These are phyloP conservation scores for Ictalurus furcatus DNA, from an alignment of 2,113 vertebrate species.

Conservation along the genomic window DNA sequence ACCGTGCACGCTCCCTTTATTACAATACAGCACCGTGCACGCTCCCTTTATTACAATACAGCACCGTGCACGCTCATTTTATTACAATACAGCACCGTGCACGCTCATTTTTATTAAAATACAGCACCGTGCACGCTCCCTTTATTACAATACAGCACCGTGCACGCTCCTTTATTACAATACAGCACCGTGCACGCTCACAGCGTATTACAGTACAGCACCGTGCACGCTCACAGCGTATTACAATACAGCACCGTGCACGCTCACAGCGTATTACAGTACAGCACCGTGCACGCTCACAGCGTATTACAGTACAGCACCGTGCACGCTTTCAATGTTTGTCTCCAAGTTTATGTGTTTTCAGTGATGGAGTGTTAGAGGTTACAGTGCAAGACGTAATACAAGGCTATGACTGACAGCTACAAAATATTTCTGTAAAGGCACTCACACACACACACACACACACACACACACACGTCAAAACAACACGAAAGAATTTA, in stretches of 20 bases:
- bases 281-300: neutral
- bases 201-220: neutral
- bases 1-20: neutral
- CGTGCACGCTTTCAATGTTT: neutral
- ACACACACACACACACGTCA: constrained; percentile 3
- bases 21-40: neutral
- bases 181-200: neutral
- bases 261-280: neutral
- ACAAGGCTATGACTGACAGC: constrained; percentile 9
- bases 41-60: neutral
- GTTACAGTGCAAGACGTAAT: neutral
- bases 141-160: neutral
- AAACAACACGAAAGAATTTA: neutral
- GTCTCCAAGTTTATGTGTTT: neutral
- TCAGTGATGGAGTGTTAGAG: neutral
- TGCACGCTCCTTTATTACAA: neutral
- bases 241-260: neutral
- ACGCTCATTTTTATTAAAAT: neutral
- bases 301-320: neutral
- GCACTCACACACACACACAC: constrained; percentile 28
- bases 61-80: neutral
- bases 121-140: neutral
- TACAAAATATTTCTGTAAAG: neutral
- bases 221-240: neutral
- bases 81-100: neutral